Evolutionary conservation across 2,113 vertebrate species (phyloP).

Genomic region (Dromiciops gliroides): DNA sequence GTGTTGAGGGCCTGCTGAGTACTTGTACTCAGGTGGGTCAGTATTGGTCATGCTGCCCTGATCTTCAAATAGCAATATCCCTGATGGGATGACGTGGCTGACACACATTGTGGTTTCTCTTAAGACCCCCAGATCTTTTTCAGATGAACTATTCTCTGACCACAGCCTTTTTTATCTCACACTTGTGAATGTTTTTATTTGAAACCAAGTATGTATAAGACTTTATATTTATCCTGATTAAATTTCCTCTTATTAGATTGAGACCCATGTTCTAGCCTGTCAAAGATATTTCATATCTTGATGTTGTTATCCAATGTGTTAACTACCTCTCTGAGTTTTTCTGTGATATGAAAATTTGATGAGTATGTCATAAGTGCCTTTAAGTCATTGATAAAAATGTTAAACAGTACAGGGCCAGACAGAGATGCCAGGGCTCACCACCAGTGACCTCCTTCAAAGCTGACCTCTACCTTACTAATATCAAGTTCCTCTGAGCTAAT

Average conservation of each 20-base stretch:
- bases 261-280: neutral
- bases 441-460: neutral
- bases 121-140: neutral
- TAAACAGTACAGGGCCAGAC: neutral
- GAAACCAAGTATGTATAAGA: neutral
- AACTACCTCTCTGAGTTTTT: neutral
- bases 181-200: neutral
- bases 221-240: neutral
- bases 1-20: neutral
- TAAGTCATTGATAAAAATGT: neutral
- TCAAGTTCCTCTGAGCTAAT: neutral
- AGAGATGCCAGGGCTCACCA: neutral
- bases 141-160: neutral
- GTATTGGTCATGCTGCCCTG: neutral
- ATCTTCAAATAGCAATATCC: neutral
- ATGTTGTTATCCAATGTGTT: neutral
- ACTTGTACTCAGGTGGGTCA: neutral
- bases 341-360: neutral
- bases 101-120: neutral
- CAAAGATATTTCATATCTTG: neutral
- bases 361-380: neutral
- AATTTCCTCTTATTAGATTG: neutral
- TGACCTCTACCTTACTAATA: neutral
- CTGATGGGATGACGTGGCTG: neutral
- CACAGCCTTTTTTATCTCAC: neutral